Percentiles rank a stretch among this genome's conserved stretches.
Conservation (phyloP, 2,888 invertebrate species). For the Drosophila algonquin region DNA sequence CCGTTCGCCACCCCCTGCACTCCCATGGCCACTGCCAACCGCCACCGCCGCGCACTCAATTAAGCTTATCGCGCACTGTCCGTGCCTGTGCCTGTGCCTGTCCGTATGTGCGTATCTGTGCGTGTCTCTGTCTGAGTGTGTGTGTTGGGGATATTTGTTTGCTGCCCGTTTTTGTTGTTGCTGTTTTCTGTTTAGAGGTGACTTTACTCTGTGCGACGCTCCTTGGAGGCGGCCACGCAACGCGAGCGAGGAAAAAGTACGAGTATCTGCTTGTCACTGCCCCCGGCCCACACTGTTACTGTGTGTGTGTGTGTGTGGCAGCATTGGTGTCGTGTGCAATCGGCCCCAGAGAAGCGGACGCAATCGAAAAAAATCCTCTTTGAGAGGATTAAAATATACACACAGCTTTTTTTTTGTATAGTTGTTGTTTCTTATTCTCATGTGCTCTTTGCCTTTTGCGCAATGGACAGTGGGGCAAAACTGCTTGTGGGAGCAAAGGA, state of each 20-base stretch:
- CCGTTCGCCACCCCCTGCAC: conserved; percentile 36
- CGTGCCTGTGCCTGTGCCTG: conserved; percentile 36
- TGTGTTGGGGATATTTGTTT: conserved; percentile 66
- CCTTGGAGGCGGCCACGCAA: conserved; percentile 63
- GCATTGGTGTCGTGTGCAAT: conserved; percentile 76
- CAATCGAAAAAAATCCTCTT: conserved; percentile 75
- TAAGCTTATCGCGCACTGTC: conserved; percentile 75
- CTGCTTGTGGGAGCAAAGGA: conserved; percentile 11
- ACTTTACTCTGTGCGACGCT: conserved; percentile 68
- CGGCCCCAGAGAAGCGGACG: conserved; percentile 48
- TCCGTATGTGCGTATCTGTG: conserved; percentile 5
- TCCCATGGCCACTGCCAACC: conserved; percentile 31
- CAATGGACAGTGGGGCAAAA: conserved; percentile 55
- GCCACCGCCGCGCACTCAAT: conserved; percentile 66
- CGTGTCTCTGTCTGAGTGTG: conserved; percentile 9
- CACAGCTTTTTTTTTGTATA: conserved; percentile 42
- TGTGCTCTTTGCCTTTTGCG: conserved; percentile 58
- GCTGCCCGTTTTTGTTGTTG: conserved; percentile 43
- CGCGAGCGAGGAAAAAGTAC: conserved; percentile 29
- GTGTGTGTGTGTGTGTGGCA: conserved; percentile 15
- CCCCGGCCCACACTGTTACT: conserved; percentile 31
- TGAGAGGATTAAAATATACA: conserved; percentile 78
- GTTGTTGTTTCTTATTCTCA: conserved; percentile 35
- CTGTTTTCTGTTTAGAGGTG: conserved; percentile 66
- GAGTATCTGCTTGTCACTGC: conserved; percentile 46